Evolutionary conservation across 2,888 invertebrate species (phyloP).

Genomic region (Drosophila histrio): DNA sequence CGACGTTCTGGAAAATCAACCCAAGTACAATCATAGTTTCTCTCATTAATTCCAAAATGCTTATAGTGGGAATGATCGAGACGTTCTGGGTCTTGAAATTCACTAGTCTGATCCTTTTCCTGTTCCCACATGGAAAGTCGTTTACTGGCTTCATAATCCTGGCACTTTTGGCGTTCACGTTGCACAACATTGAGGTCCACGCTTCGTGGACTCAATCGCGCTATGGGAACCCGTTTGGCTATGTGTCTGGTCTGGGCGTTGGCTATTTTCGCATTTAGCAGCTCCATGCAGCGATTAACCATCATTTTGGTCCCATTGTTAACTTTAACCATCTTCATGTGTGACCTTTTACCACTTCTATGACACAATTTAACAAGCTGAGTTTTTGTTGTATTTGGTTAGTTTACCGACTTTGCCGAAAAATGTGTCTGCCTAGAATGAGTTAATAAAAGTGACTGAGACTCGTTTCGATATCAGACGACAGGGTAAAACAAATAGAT

Average conservation of each 20-base stretch:
- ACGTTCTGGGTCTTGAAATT: constrained; percentile 1
- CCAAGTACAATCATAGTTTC: constrained; percentile 77
- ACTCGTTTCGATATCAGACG: background rate
- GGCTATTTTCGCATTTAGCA: constrained; percentile 44
- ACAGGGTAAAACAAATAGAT: background rate
- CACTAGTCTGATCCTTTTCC: background rate
- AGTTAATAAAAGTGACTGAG: constrained; percentile 14
- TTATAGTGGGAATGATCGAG: constrained; percentile 72
- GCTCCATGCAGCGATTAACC: constrained; percentile 49
- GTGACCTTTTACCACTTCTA: background rate
- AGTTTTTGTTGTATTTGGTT: constrained; percentile 1
- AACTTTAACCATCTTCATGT: constrained; percentile 45
- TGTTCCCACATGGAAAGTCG: constrained; percentile 62
- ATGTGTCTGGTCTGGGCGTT: constrained; percentile 47
- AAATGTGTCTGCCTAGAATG: constrained; percentile 18
- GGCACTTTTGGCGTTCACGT: constrained; percentile 44
- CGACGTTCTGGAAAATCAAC: constrained; percentile 57
- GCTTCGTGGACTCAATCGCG: background rate
- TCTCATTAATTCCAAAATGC: constrained; percentile 46
- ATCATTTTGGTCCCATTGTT: constrained; percentile 43
- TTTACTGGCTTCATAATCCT: constrained; percentile 43
- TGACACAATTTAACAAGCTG: constrained; percentile 18
- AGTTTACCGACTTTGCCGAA: constrained; percentile 17
- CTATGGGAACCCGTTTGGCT: constrained; percentile 11
- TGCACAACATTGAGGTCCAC: background rate